These are phyloP conservation scores for Lithophane socia DNA, from an alignment of 2,888 invertebrate genomes.

Conservation along the genomic window DNA sequence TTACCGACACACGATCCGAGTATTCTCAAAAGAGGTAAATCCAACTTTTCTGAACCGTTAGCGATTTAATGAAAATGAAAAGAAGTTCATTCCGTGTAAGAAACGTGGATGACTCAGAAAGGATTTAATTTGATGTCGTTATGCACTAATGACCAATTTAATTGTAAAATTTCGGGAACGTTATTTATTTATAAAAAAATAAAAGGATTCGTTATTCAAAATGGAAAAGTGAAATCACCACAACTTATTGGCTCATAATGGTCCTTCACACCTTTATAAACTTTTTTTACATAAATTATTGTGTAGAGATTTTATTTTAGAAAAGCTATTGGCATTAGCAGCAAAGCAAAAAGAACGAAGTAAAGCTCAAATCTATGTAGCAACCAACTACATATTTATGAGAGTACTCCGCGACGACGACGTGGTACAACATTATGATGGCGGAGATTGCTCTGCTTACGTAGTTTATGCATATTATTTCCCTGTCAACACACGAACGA, in stretches of 20 bases:
- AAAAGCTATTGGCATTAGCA: slow-evolving; percentile 1
- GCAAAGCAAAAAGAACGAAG: slow-evolving; percentile 46
- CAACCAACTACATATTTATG: slow-evolving; percentile 70
- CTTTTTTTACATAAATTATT: background rate
- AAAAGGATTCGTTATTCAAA: background rate
- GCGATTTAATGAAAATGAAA: slow-evolving; percentile 32
- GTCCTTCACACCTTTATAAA: background rate
- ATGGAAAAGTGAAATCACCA: background rate
- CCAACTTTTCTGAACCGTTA: slow-evolving; percentile 30
- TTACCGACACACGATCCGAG: slow-evolving; percentile 33
- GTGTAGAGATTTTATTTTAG: no score
- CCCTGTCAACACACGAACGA: slow-evolving; percentile 31
- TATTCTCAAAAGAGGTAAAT: slow-evolving; percentile 30
- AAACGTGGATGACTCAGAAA: background rate
- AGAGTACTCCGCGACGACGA: slow-evolving; percentile 54
- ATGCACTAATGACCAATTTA: slow-evolving; percentile 13
- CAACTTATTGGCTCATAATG: background rate
- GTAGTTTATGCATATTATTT: slow-evolving; percentile 50
- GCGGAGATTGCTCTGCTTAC: slow-evolving; percentile 60
- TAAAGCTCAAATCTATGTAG: slow-evolving; percentile 39
- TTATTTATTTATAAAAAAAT: background rate
- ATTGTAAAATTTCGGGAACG: background rate
- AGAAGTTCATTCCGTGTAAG: background rate
- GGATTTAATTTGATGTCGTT: background rate
- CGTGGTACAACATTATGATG: slow-evolving; percentile 52